Conservation (phyloP, 2,888 invertebrate species). For the Rotaria sp. region DNA sequence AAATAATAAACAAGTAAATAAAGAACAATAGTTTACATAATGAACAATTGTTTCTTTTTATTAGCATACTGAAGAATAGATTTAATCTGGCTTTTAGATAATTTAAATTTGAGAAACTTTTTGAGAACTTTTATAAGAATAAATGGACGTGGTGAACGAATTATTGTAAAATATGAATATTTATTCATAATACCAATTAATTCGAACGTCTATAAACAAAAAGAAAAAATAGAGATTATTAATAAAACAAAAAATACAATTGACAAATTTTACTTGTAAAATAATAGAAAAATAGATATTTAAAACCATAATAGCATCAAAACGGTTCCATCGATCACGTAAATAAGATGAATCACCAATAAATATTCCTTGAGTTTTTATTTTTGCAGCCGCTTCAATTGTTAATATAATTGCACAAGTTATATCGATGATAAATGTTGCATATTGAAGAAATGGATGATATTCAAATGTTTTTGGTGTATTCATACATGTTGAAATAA, state of each 20-base stretch:
- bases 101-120: conserved; percentile 92
- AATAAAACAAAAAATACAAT: background rate
- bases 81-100: conserved; percentile 96
- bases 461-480: conserved; percentile 74
- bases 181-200: conserved; percentile 58
- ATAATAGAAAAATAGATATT: conserved; percentile 91
- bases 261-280: conserved; percentile 63
- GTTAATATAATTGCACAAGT: conserved; percentile 85
- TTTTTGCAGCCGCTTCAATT: conserved; percentile 95
- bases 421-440: conserved; percentile 82
- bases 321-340: too few relatives aligned
- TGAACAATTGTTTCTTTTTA: background rate
- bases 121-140: conserved; percentile 94
- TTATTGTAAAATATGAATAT: conserved; percentile 79
- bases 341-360: conserved; percentile 69
- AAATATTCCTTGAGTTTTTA: conserved; percentile 81
- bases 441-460: conserved; percentile 73
- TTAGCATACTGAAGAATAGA: conserved; percentile 88
- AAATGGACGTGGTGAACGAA: conserved; percentile 86
- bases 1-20: too few relatives aligned
- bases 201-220: conserved; percentile 67
- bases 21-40: background rate
- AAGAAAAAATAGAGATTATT: background rate
- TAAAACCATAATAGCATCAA: conserved; percentile 92
- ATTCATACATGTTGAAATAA: conserved; percentile 94